Evolutionary conservation across 2,888 invertebrate genomes (phyloP).

Genomic region (Drosophila tanythrix): DNA sequence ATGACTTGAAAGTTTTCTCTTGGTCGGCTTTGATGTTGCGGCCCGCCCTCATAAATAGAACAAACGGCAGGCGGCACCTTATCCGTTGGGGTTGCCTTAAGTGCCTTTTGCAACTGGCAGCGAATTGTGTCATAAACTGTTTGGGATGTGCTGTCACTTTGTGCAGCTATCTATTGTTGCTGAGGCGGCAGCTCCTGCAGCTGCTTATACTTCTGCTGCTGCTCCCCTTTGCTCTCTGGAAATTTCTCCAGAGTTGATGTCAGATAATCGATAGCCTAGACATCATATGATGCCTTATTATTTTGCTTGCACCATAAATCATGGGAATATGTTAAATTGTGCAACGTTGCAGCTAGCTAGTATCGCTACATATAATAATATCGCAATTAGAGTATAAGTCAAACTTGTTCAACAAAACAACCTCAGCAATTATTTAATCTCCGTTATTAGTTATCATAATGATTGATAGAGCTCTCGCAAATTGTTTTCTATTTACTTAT

Average conservation of each 20-base stretch:
- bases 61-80: constrained; percentile 7
- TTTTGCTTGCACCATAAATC: constrained; percentile 62
- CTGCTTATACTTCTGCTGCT: neutral
- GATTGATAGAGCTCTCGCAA: constrained; percentile 33
- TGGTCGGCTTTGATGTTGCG: constrained; percentile 53
- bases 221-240: constrained; percentile 12
- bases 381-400: constrained; percentile 35
- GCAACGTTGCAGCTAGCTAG: constrained; percentile 44
- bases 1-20: constrained; percentile 71
- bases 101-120: constrained; percentile 47
- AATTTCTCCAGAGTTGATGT: constrained; percentile 37
- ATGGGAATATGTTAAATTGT: constrained; percentile 40
- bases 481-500: constrained; percentile 12
- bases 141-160: constrained; percentile 49
- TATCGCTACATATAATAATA: constrained; percentile 24
- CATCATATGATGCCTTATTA: constrained; percentile 70
- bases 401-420: neutral
- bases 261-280: constrained; percentile 73
- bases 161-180: constrained; percentile 37
- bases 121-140: constrained; percentile 63
- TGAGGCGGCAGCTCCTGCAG: constrained; percentile 15
- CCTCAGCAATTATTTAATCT: neutral
- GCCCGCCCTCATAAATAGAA: constrained; percentile 40
- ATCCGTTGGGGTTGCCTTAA: constrained; percentile 47
- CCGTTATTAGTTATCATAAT: constrained; percentile 14